These are phyloP conservation scores for Aphelenchoides bicaudatus DNA, from an alignment of 2,888 invertebrate genomes.

Conservation along the genomic window DNA sequence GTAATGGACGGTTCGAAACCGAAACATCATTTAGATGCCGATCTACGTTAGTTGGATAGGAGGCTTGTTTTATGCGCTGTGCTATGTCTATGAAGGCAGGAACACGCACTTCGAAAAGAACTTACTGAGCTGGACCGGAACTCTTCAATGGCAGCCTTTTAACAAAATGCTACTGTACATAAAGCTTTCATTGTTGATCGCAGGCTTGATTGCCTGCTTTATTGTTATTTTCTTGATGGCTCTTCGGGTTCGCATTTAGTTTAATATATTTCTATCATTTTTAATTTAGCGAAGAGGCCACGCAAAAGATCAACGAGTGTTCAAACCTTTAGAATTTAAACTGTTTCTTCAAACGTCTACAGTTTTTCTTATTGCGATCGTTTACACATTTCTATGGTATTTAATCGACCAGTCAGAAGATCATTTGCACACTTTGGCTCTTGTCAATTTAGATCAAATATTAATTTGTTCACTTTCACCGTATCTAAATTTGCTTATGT, in stretches of 20 bases:
- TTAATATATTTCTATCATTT: neutral
- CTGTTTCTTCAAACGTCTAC: conserved; percentile 7
- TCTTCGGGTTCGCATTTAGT: neutral
- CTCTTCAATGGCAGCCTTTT: neutral
- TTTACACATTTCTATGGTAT: conserved; percentile 9
- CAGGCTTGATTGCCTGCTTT: conserved; percentile 8
- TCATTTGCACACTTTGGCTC: conserved; percentile 7
- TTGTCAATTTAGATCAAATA: conserved; percentile 12
- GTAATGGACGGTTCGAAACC: neutral
- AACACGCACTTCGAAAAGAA: conserved; percentile 4
- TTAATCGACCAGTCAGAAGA: neutral
- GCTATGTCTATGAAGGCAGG: conserved; percentile 7
- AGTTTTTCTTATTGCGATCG: conserved; percentile 5
- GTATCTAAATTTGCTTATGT: conserved; percentile 8
- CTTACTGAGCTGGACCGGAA: conserved; percentile 1
- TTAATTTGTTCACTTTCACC: neutral
- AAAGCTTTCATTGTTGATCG: conserved; percentile 1
- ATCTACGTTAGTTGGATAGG: neutral
- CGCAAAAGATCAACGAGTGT: neutral
- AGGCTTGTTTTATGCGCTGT: conserved; percentile 3
- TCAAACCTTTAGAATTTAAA: conserved; percentile 8
- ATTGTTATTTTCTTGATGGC: neutral
- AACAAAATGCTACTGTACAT: neutral
- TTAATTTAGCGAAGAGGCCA: conserved; percentile 2
- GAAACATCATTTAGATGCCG: neutral